Conservation (phyloP, 2,113 vertebrate genomes). For the Oncorhynchus gorbuscha region DNA sequence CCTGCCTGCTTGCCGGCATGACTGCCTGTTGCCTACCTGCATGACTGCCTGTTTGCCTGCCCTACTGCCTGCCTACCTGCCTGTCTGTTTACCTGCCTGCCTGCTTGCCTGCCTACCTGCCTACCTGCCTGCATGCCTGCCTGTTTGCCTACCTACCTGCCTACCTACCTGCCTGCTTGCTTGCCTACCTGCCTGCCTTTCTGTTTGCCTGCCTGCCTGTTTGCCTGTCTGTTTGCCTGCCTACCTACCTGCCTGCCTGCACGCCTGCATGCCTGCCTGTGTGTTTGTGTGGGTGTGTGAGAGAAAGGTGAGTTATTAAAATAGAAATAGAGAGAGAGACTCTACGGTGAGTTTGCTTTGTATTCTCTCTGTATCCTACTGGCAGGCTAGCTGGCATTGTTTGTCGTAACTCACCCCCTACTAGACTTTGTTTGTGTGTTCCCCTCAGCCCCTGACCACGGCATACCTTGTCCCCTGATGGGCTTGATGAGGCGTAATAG, state of each 20-base stretch:
- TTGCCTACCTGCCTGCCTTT: too few species aligned
- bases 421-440: not conserved
- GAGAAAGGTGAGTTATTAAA: not conserved
- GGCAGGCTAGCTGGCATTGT: too few species aligned
- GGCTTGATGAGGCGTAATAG: slow-evolving; percentile 11
- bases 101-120: rapidly evolving
- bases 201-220: not conserved
- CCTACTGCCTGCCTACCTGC: not conserved
- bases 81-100: too few species aligned
- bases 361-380: too few species aligned
- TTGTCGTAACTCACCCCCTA: too few species aligned
- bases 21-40: too few species aligned
- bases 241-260: too few species aligned
- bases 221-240: not conserved
- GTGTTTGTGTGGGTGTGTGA: not conserved
- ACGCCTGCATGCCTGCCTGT: not conserved
- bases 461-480: not conserved
- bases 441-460: not conserved
- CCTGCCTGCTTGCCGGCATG: too few species aligned
- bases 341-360: not conserved
- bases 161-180: too few species aligned
- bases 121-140: rapidly evolving
- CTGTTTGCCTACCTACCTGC: too few species aligned
- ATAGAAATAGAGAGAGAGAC: not conserved
- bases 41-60: not conserved